phyloP scores from a whole-genome alignment of 2,888 invertebrate genomes.

The Mimumesa dahlbomi region DNA sequence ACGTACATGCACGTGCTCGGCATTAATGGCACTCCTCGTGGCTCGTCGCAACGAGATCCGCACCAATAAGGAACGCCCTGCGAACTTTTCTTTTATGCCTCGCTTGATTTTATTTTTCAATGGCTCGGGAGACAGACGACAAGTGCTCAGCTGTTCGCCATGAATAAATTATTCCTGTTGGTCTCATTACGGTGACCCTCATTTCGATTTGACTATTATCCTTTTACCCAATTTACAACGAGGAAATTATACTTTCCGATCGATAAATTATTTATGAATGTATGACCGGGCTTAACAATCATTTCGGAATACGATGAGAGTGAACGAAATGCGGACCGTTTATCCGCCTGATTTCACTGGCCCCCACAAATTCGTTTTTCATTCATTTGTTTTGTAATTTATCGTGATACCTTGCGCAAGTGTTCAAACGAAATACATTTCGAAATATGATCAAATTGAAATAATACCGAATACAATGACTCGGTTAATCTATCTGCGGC shows the following conservation, averaged over 20 bases:
- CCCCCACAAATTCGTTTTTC: background rate
- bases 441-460: too few relatives aligned
- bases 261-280: constrained; percentile 29
- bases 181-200: background rate
- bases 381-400: constrained; percentile 4
- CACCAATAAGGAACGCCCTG: constrained; percentile 30
- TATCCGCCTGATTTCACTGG: background rate
- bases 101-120: constrained; percentile 30
- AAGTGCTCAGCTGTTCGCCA: constrained; percentile 19
- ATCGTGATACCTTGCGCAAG: constrained; percentile 10
- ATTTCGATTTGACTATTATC: constrained; percentile 1
- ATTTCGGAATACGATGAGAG: background rate
- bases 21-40: constrained; percentile 40
- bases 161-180: constrained; percentile 15
- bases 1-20: constrained; percentile 45
- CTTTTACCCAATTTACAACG: background rate
- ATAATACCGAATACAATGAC: too few relatives aligned
- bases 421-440: background rate
- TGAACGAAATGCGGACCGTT: constrained; percentile 3
- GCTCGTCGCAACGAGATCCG: constrained; percentile 34
- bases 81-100: constrained; percentile 20
- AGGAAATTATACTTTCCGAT: background rate
- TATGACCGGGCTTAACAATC: background rate
- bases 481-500: too few relatives aligned
- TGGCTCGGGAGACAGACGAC: constrained; percentile 11